Base-by-base conservation (phyloP, 2,888 invertebrate species). In the Ormyrus pomaceus region DNA sequence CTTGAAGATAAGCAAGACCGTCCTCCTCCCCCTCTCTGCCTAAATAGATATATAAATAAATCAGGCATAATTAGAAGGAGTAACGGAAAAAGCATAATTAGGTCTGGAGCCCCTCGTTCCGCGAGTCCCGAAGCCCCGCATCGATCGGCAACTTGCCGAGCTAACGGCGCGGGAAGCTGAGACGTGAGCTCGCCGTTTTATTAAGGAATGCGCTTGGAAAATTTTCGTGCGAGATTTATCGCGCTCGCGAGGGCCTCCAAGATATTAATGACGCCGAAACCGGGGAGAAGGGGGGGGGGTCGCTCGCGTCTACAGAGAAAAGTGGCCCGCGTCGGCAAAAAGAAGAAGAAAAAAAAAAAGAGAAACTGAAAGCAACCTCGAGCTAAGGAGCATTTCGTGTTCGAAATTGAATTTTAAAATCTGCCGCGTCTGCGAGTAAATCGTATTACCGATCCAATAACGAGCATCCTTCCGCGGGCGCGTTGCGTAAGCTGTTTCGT, bases 361-460 rank as follows among this genome's bases (percentile, higher is more conserved):
- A 34, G 34, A 34, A 34, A 34, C 34, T 4, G 34, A 34, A 34
- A 34, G 34, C 3, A 34, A 34, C 34, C 4, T 34, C 34, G 34
- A 56, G 34, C 55, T 45, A 46, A 53, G 53, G 51, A 59, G 71
- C 65, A 66, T 68, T 72, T 61, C 48, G 65, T 55, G 6, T 19
- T 65, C 34, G 61, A 71, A 73, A 74, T 74, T 69, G 79, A 73
- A 62, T 73, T 73, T 73, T 6, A 34, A 73, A 69, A 73, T 59
- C 58, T 70, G 64, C 13, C 19, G 65, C 59, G 64, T 70, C 75
- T 66, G 64, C 53, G 50, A 13, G 68, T 13, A 51, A 79, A 79
- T 79, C 65, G 74, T 19, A 75, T 77, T 79, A 70, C 75, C 53
- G 58, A 69, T 74, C 70, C 50, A 61, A 73, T 68, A 73, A 76